These are phyloP conservation scores for Boloria euphrosyne DNA, from an alignment of 2,888 invertebrate species.

Conservation along the genomic window DNA sequence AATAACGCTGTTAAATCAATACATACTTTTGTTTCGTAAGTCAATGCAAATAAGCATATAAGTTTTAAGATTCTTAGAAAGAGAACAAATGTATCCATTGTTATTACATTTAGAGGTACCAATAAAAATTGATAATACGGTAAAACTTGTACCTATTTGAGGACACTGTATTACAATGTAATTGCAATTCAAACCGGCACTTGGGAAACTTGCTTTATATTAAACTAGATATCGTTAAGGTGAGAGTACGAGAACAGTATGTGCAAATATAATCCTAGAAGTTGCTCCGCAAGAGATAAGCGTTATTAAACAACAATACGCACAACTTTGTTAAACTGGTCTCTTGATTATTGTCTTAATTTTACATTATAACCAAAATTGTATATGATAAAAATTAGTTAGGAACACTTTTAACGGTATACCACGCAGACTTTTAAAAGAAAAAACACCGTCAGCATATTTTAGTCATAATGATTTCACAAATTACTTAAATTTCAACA, in stretches of 20 bases:
- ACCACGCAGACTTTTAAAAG: no score
- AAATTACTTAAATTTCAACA: no score
- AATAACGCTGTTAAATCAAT: background rate
- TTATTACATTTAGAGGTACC: background rate
- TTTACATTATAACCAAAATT: slow-evolving; percentile 72
- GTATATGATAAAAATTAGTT: slow-evolving; percentile 44
- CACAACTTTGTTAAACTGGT: slow-evolving; percentile 59
- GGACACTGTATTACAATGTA: slow-evolving; percentile 20
- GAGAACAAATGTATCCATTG: no score
- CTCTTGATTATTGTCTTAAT: slow-evolving; percentile 65
- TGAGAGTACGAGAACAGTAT: slow-evolving; percentile 33
- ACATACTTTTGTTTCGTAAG: background rate
- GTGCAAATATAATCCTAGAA: slow-evolving; percentile 27
- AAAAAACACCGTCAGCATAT: no score
- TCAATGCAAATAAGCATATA: no score
- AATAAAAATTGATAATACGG: slow-evolving; percentile 1
- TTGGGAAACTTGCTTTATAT: slow-evolving; percentile 36
- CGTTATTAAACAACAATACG: slow-evolving; percentile 57
- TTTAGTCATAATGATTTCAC: background rate
- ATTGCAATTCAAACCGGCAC: slow-evolving; percentile 24
- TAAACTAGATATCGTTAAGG: slow-evolving; percentile 37
- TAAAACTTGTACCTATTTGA: slow-evolving; percentile 9
- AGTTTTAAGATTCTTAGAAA: no score
- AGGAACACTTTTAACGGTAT: no score
- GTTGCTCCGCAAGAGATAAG: slow-evolving; percentile 49